Percentiles rank a stretch among this genome's conserved stretches.
Conservation (phyloP, 1,140 invertebrate genomes). For the Zaprionus vittiger region DNA sequence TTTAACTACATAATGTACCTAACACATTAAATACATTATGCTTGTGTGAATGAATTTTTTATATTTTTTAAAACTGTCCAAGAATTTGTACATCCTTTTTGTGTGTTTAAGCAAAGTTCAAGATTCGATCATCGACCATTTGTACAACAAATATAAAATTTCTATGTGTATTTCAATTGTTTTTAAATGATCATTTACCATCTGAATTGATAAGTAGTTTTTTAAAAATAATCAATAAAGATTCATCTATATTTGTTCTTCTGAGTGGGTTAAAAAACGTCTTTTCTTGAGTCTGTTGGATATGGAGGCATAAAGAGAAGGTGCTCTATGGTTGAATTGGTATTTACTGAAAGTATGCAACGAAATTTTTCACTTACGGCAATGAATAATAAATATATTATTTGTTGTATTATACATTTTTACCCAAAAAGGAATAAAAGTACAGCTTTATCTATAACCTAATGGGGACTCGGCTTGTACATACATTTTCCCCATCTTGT, state of each 20-base stretch:
- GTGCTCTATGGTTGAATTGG: background rate
- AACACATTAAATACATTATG: conserved; percentile 24
- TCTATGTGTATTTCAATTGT: conserved; percentile 53
- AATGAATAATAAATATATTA: background rate
- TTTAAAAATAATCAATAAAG: conserved; percentile 74
- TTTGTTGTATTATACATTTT: background rate
- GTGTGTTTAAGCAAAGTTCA: conserved; percentile 70
- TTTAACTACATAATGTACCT: conserved; percentile 34
- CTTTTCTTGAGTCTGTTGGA: conserved; percentile 1
- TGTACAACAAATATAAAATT: conserved; percentile 50
- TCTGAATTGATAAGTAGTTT: conserved; percentile 74
- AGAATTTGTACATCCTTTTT: conserved; percentile 41
- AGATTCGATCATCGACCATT: conserved; percentile 56
- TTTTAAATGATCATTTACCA: conserved; percentile 67
- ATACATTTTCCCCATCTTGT: too few relatives aligned
- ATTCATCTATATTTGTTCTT: conserved; percentile 81
- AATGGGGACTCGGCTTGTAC: too few relatives aligned
- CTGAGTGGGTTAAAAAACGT: conserved; percentile 74
- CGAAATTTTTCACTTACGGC: background rate
- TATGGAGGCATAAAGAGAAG: background rate
- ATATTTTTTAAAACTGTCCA: conserved; percentile 55
- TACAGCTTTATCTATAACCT: too few relatives aligned
- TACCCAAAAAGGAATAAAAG: too few relatives aligned
- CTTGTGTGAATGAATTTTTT: conserved; percentile 24
- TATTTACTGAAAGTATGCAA: conserved; percentile 7